Evolutionary conservation across 2,797 vertebrate species (phyloP).

Genomic region (Coluber constrictor): DNA sequence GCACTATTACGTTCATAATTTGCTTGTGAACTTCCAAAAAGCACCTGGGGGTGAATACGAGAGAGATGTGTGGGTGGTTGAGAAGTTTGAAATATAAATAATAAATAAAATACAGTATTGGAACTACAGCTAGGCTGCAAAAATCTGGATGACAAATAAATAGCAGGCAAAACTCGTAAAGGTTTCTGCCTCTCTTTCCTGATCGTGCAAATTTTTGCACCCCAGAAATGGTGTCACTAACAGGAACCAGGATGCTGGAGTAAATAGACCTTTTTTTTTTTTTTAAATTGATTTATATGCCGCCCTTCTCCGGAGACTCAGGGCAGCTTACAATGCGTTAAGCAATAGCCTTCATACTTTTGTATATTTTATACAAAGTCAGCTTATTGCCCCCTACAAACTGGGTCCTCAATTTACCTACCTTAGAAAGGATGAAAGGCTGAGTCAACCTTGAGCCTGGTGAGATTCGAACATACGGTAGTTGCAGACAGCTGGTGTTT

Average conservation of each 20-base stretch:
- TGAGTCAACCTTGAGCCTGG: no score
- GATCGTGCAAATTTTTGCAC: background rate
- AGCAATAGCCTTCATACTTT: no score
- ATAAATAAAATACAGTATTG: background rate
- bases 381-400: no score
- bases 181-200: background rate
- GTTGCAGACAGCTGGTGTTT: no score
- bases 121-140: background rate
- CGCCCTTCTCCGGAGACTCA: no score
- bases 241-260: background rate
- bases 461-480: no score
- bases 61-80: background rate
- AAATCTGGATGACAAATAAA: background rate
- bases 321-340: no score
- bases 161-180: background rate
- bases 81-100: background rate
- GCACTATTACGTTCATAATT: no score
- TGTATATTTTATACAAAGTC: no score
- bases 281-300: no score
- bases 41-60: background rate
- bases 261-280: background rate
- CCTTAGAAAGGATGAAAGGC: no score
- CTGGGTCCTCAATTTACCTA: no score
- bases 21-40: background rate
- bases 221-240: background rate